Base-by-base conservation (phyloP, 1,140 invertebrate species). In the Bombyx mandarina region DNA sequence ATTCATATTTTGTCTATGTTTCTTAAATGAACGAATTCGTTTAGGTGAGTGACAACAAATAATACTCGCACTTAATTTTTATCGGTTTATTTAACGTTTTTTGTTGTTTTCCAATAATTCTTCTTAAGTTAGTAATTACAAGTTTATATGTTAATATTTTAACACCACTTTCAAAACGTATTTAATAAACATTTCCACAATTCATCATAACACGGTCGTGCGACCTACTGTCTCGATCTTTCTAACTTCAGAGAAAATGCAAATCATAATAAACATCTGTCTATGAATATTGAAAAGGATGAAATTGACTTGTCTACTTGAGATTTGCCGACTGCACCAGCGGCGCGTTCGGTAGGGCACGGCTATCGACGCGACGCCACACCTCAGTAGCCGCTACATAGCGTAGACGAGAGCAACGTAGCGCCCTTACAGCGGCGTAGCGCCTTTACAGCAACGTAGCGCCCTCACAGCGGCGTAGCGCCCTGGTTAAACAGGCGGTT, bases 81-180 rank as follows among this genome's bases (percentile, higher is more conserved):
- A 83, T 85, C 74, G 77, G 82, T 85, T 86, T 86, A 86, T 86
- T 86, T 83, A 86, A 84, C 81, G 80, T 81, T 83, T 83, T 81
- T 75, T 80, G 77, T 75, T 78, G 26, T 35, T 84, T 77, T 82
- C 80, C 80, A 84, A 86, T 86, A 86, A 86, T 86, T 84, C 75
- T 71, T 78, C 83, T 86, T 86, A 86, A 79, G 73, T 82, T 83
- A 86, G 75, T 86, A 87, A 87, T 87, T 87, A 87, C 80, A 87
- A 78, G 75, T 83, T 87, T 85, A 86, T 83, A 77, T 82, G 81
- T 82, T 80, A 86, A 84, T 86, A 83, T 81, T 83, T 84, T 84
- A 84, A 84, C 82, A 79, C 73, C 76, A 82, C 85, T 86, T 83
- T 86, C 80, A 81, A 85, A 85, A 85, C 75, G 79, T 80, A 82